A percentile compares a stretch with the other conserved stretches of the same genome.
Conservation (phyloP, 2,797 vertebrate species). For the Xiphophorus birchmanni region DNA sequence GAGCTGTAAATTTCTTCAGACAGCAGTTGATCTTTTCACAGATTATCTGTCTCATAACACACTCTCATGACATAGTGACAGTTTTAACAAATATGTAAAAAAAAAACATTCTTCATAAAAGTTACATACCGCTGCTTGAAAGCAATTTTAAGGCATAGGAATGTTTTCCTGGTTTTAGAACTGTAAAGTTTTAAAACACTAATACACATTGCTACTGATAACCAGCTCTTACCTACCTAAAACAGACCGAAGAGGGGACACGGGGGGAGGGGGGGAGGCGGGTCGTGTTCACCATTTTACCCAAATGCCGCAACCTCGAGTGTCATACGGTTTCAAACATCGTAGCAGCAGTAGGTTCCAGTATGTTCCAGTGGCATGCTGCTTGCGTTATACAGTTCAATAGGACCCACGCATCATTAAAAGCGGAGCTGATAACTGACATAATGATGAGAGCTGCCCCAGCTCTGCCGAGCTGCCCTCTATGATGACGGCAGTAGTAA, state of each 20-base stretch:
- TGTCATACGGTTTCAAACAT: slow-evolving; percentile 39
- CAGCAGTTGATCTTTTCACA: no score
- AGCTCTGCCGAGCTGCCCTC: slow-evolving; percentile 57
- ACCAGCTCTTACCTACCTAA: neutral
- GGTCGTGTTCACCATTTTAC: slow-evolving; percentile 11
- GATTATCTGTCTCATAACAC: no score
- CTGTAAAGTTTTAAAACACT: neutral
- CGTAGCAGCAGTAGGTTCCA: slow-evolving; percentile 28
- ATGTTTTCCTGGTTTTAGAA: neutral
- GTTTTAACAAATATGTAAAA: no score
- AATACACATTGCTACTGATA: neutral
- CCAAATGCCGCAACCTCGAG: slow-evolving; percentile 15
- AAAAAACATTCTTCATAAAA: no score
- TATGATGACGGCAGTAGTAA: slow-evolving; percentile 72
- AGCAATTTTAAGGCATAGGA: neutral
- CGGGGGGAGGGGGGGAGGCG: no score
- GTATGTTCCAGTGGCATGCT: slow-evolving; percentile 39
- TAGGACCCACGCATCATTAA: slow-evolving; percentile 75
- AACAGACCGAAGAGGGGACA: slow-evolving; percentile 26
- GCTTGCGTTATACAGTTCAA: slow-evolving; percentile 59
- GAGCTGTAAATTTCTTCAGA: no score
- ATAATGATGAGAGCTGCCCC: slow-evolving; percentile 71
- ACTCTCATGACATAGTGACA: no score
- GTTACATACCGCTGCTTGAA: no score
- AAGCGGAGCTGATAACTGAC: slow-evolving; percentile 77